Evolutionary conservation across 2,113 vertebrate species (phyloP).

Genomic region (Aegithalos caudatus): DNA sequence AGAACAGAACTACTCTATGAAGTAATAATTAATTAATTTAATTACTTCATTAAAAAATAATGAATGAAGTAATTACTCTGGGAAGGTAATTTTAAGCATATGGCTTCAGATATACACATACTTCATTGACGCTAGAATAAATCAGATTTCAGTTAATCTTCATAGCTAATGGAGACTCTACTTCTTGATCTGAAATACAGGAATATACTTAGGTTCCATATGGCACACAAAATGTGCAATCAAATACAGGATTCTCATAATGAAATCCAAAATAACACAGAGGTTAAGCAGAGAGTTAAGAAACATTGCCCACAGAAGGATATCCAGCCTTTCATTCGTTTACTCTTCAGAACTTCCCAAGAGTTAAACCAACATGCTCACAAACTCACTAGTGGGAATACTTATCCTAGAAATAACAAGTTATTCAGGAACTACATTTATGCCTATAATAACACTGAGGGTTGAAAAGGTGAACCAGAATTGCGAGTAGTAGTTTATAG

Average conservation of each 20-base stretch:
- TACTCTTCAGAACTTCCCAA: background rate
- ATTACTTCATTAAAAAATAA: background rate
- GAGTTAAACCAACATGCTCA: background rate
- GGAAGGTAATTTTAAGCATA: background rate
- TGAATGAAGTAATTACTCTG: background rate
- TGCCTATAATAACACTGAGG: background rate
- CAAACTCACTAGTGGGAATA: background rate
- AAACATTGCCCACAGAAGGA: background rate
- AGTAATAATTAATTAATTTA: background rate
- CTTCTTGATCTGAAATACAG: background rate
- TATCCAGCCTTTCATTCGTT: background rate
- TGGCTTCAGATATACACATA: background rate
- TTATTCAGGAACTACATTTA: background rate
- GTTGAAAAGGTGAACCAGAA: background rate
- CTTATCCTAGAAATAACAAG: background rate
- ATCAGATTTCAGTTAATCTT: background rate
- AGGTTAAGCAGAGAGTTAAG: background rate
- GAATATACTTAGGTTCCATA: background rate
- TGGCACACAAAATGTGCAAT: background rate
- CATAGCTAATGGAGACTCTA: background rate
- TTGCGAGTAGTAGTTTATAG: background rate
- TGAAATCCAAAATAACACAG: background rate
- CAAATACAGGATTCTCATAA: background rate
- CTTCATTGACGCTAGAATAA: background rate
- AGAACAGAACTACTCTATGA: background rate